These are phyloP conservation scores for Bactericera cockerelli DNA, from an alignment of 1,140 invertebrate genomes.

Conservation along the genomic window DNA sequence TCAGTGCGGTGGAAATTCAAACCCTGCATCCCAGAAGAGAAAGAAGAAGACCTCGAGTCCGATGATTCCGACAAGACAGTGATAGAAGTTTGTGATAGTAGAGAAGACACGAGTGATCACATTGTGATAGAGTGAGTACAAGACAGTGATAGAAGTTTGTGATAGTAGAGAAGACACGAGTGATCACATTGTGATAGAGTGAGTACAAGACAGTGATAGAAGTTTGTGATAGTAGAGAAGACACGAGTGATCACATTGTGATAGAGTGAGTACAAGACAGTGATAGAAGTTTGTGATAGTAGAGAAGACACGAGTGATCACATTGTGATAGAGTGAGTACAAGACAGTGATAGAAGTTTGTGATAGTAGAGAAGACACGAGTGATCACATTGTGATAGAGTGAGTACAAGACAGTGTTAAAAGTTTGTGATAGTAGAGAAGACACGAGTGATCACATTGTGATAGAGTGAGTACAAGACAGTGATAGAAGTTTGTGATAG, in stretches of 20 bases:
- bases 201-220: background rate
- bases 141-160: background rate
- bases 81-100: slow-evolving; percentile 36
- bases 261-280: background rate
- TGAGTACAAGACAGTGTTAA: too few species aligned
- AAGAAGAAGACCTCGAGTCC: slow-evolving; percentile 34
- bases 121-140: background rate
- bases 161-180: too few species aligned
- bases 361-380: too few species aligned
- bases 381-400: too few species aligned
- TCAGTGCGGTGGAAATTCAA: background rate
- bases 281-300: background rate
- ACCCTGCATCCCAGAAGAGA: background rate
- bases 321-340: background rate
- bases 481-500: too few species aligned
- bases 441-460: too few species aligned
- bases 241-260: too few species aligned
- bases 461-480: too few species aligned
- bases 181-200: background rate
- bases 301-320: too few species aligned
- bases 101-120: slow-evolving; percentile 1
- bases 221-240: too few species aligned
- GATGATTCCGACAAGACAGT: slow-evolving; percentile 60
- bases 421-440: too few species aligned
- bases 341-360: background rate